Base-by-base conservation (phyloP, 1,140 invertebrate species). In the Drosophila sp. region DNA sequence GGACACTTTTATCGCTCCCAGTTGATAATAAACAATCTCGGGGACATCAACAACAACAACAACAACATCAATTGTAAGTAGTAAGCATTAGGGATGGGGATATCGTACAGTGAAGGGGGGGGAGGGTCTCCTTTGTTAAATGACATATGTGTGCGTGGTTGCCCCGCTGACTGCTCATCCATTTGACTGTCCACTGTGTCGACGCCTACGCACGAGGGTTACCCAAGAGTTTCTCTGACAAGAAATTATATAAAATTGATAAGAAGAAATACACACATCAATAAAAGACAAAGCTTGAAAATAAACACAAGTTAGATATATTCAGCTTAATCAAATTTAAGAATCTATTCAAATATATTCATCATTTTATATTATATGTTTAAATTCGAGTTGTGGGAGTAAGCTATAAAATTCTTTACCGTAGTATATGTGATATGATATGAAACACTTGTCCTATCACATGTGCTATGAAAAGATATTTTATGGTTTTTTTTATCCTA, bases 1-100 rank as follows among this genome's bases (percentile, higher is more conserved):
- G 83, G 83, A 87, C 83, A 80, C 78, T 87, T 87, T 87, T 87
- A 87, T 87, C 83, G 83, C 72, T 83, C 79, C 79, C 76, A 57
- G 83, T 65, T 89, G 83, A 87, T 87, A 69, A 87, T 87, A 87
- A 87, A 87, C 83, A 89, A 89, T 87, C 79, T 79, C 43, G 36
- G 75, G 72, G 65, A 72, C 50, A 70, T 54, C 57, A 38, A 34
- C 62, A 48, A 62, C 57, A 57, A 40, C 57, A 50, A 53, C 57
- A 38, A 34, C 62, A 48, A 62, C 57, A 57, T 34, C 57, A 50
- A 53, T 57, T 57, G 43, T 40, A 21, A 25, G 9, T 38, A 53
- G 32, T 50, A 45, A 48, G 48, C 13, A 53, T 27, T n/a, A n/a
- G 45, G 48, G 27, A 14, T 4, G 11, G 21, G 32, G 9, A n/a